Percentiles rank a stretch among this genome's conserved stretches.
phyloP scores from a whole-genome alignment of 2,797 vertebrate species.

The Pseudochaenichthys georgianus region DNA sequence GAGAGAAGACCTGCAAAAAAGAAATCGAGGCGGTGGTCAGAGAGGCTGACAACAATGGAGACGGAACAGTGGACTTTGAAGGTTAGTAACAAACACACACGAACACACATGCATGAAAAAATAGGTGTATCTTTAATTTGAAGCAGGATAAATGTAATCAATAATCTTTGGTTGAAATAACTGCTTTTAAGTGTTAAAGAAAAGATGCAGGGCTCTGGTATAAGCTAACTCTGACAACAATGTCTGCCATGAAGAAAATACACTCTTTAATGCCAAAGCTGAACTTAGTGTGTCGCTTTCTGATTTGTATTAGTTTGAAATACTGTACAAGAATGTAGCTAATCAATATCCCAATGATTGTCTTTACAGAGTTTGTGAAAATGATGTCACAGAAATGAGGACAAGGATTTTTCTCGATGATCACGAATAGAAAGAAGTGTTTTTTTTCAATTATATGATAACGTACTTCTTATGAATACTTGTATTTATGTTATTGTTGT shows the following conservation, averaged over 20 bases:
- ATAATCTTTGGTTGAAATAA: background rate
- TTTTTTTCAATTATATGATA: background rate
- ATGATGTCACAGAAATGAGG: slow-evolving; percentile 85
- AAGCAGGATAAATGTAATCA: background rate
- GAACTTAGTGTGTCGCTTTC: background rate
- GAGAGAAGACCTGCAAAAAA: slow-evolving; percentile 88
- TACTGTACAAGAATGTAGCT: background rate
- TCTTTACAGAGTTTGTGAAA: slow-evolving; percentile 83
- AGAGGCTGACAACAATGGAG: slow-evolving; percentile 93
- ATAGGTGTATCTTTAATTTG: background rate
- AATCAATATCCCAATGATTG: slow-evolving; percentile 11
- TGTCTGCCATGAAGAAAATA: background rate
- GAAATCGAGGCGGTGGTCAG: slow-evolving; percentile 94
- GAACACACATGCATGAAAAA: background rate
- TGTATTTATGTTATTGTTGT: background rate
- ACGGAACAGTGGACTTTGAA: slow-evolving; percentile 96
- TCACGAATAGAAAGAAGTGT: slow-evolving; percentile 2
- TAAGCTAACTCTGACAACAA: background rate
- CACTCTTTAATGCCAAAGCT: background rate
- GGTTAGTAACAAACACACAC: slow-evolving; percentile 82
- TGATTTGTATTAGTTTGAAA: background rate
- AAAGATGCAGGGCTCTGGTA: background rate
- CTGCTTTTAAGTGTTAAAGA: background rate
- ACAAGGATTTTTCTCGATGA: slow-evolving; percentile 20
- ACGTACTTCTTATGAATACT: background rate